Conservation (phyloP, 2,888 invertebrate species). For the Dicranocentrus wangi region DNA sequence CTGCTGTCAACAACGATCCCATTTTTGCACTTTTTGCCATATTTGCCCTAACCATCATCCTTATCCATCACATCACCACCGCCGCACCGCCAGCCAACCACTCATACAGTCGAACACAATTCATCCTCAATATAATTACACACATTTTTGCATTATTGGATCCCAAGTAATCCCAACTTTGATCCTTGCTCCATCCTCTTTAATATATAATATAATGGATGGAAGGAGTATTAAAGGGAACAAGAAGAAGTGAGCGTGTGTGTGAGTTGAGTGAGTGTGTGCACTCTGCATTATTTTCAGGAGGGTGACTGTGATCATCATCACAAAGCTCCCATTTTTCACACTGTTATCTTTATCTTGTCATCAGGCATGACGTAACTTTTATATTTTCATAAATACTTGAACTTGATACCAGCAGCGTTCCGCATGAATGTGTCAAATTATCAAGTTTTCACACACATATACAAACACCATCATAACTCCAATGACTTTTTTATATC, state of each 20-base stretch:
- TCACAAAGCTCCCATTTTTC: background rate
- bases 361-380: conserved; percentile 31
- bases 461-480: background rate
- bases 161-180: too few relatives aligned
- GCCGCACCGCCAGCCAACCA: background rate
- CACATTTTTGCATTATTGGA: too few relatives aligned
- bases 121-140: too few relatives aligned
- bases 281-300: background rate
- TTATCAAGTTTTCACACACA: background rate
- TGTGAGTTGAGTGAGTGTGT: background rate
- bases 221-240: background rate
- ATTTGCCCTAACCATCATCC: conserved; percentile 5
- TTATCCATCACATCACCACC: conserved; percentile 2
- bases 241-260: background rate
- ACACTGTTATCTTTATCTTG: conserved; percentile 3
- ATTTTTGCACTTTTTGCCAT: conserved; percentile 23
- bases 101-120: too few relatives aligned
- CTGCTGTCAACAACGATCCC: background rate
- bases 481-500: background rate
- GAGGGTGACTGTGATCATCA: background rate
- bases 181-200: too few relatives aligned
- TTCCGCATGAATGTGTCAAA: conserved; percentile 16
- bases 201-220: background rate
- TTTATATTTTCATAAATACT: conserved; percentile 12
- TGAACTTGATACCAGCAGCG: conserved; percentile 6